Base-by-base conservation (phyloP, 2,113 vertebrate species). In the Cyprinodon brontotheroides region DNA sequence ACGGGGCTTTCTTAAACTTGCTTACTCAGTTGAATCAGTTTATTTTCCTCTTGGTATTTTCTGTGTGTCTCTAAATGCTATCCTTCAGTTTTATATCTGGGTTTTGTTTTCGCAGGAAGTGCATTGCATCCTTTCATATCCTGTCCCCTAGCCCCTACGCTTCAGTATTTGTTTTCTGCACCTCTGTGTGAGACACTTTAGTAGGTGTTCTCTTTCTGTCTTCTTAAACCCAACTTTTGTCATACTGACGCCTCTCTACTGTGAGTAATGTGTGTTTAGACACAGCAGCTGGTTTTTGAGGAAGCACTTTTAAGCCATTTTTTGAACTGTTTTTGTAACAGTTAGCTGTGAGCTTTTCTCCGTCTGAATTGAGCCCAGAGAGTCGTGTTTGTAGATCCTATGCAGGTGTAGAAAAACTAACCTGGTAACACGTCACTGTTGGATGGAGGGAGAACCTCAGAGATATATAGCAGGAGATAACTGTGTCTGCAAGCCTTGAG, bases 241-340 rank as follows among this genome's bases (percentile, higher is more conserved):
- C 53, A 64, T 82, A 78, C 83, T 83, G 87, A 76, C 72, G 73
- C 73, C 61, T 85, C 85, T 87, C 82, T 83, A 82, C 87, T 88
- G 83, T 85, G 80, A 85, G 68, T 76, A 78, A 65, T 74, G 64
- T 86, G 64, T 80, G 78, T 74, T 79, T 62, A 72, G 65, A 68
- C 78, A 78, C 61, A 81, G 65, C 78, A 62, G 70, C 75, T 69
- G 43, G 83, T 87, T 80, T n/a, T 80, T 60, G 67, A 70, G 72
- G 76, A 82, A 85, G 82, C 87, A 85, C 87, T 88, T 57, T 57
- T 84, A 91, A 91, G 89, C 87, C 90, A 90, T 92, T 87, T 22
- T n/a, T 81, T 77, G 87, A 86, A 89, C 88, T 83, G 74, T 88
- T 92, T 29, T 86, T 90, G 82, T 68, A 64, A 29, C 12, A 70